Evolutionary conservation across 1,140 invertebrate genomes (phyloP).

Genomic region (Belonocnema kinseyi): DNA sequence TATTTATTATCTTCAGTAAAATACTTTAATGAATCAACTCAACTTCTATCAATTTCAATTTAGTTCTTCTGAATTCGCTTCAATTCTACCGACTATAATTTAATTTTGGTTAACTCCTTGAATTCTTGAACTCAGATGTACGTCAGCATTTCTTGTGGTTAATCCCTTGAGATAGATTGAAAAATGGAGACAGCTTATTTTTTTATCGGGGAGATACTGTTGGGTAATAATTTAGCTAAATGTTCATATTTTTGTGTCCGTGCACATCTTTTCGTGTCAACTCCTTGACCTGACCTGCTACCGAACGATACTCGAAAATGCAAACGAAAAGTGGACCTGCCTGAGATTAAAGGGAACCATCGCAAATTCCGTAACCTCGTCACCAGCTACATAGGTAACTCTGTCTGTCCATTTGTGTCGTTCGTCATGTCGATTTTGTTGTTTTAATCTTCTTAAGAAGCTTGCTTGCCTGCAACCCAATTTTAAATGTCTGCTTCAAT

Average conservation of each 20-base stretch:
- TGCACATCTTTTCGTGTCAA: conserved; percentile 74
- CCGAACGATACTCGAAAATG: conserved; percentile 67
- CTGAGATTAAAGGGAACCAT: conserved; percentile 97
- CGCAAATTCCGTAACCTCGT: conserved; percentile 98
- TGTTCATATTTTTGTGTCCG: conserved; percentile 75
- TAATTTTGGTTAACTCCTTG: too few species aligned
- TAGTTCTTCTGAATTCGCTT: too few species aligned
- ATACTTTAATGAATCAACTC: too few species aligned
- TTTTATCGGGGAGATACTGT: conserved; percentile 43
- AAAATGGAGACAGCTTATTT: not conserved
- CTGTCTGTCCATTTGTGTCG: conserved; percentile 60
- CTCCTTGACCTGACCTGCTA: conserved; percentile 72
- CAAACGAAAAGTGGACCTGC: conserved; percentile 89
- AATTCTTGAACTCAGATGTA: too few species aligned
- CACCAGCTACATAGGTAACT: conserved; percentile 97
- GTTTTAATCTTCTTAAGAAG: conserved; percentile 42
- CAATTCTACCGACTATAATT: too few species aligned
- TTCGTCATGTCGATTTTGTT: conserved; percentile 50
- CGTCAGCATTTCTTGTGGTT: too few species aligned
- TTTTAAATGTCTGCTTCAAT: conserved; percentile 25
- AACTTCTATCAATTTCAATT: too few species aligned
- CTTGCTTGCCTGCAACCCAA: conserved; percentile 39
- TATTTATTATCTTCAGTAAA: too few species aligned
- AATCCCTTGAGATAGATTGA: too few species aligned
- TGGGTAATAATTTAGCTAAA: conserved; percentile 69